Percentiles rank a stretch among this genome's conserved stretches.
Evolutionary conservation across 2,797 vertebrate species (phyloP).

Genomic region (Peromyscus aztecus): DNA sequence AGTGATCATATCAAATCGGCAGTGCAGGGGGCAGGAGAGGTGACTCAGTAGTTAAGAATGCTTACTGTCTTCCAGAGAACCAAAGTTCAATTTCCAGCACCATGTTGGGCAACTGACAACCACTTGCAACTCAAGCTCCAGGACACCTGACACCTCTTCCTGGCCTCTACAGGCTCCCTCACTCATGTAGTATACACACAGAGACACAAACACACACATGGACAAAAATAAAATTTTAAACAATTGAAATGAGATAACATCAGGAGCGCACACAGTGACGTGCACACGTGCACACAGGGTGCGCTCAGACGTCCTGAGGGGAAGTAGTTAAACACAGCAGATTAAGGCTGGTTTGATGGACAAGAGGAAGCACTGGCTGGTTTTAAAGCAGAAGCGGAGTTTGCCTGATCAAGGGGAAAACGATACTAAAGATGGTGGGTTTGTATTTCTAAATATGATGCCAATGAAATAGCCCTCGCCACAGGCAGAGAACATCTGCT

Average conservation of each 20-base stretch:
- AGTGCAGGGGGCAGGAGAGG: neutral
- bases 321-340: neutral
- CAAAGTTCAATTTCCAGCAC: neutral
- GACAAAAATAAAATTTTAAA: neutral
- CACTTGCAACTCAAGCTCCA: neutral
- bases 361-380: neutral
- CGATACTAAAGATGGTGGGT: neutral
- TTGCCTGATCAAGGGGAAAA: neutral
- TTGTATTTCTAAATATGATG: conserved; percentile 35
- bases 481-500: neutral
- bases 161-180: neutral
- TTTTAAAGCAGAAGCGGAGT: neutral
- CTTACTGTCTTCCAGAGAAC: neutral
- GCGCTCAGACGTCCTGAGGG: neutral
- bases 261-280: neutral
- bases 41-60: neutral
- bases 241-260: neutral
- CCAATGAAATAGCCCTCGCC: neutral
- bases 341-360: neutral
- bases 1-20: neutral
- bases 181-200: neutral
- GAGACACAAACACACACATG: neutral
- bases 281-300: too few relatives aligned
- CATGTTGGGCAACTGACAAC: neutral
- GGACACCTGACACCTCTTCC: neutral